Base-by-base conservation (phyloP, 2,888 invertebrate genomes). In the Globia sparganii region DNA sequence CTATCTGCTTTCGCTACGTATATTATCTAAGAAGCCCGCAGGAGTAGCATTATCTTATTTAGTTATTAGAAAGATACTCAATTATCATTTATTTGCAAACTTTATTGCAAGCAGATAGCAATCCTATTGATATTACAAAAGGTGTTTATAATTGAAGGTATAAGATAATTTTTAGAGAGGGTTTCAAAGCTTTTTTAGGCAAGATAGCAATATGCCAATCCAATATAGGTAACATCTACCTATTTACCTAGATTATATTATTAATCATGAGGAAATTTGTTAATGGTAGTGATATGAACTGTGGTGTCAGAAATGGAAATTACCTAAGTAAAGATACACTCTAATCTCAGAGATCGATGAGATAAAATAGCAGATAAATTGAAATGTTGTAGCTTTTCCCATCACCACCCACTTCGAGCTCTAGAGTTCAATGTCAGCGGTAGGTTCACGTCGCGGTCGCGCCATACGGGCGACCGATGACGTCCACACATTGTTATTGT, bases 351-450 rank as follows among this genome's bases (percentile, higher is more conserved):
- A 21, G 3, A 43, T 18, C 0, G 15, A 37, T 13, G 21, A 34
- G 1, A 65, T 25, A 28, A 40, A 73, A 40, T 34, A 28, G 28
- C 28, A 0, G 43, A 15, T 31, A 59, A 70, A 66, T 34, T 40
- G 49, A 67, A 43, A 18, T 56, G 64, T 43, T 67, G 46, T 59
- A 68, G 37, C 71, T 85, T 84, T 84, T 64, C 81, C 91, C 89
- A 68, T 77, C 40, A 25, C 61, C 80, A 89, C 91, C 83, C 89
- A 70, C 75, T 86, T 75, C 82, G 86, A 89, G 88, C 87, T 85
- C 86, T 82, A 75, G 93, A 94, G 96, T 95, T 96, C 96, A 96
- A 95, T 96, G 96, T 96, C 96, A 96, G 92, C 91, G 92, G 90
- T 93, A 91, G 92, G 94, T 92, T 91, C 93, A 90, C 81, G 81